Evolutionary conservation across 2,888 invertebrate genomes (phyloP), one percentile per base, ranked within the genome.

Genomic region (Axea sp.): DNA sequence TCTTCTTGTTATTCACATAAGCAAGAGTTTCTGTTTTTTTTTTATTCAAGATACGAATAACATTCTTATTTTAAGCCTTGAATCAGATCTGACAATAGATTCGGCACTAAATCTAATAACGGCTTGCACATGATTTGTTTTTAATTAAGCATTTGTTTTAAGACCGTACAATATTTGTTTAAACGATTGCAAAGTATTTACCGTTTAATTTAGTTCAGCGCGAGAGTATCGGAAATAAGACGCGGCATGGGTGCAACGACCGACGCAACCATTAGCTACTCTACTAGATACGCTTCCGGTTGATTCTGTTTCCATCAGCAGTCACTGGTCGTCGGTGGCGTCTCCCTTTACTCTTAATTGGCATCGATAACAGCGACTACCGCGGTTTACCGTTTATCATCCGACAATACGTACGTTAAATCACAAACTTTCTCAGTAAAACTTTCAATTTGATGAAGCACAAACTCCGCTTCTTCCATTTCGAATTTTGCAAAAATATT

Each of bases 261-360:
- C 68, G 68, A 53, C 28, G 43, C 51, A 31, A 60, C 51, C 60
- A 59, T 69, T 60, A 69, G 53, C 51, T 59, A 51, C 59, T 59
- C 51, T 28, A 43, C 68, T 68, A 45, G 68, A 69, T 30, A 14
- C 43, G 30, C 60, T 69, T 69, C 59, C 68, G 69, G 69, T 60
- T 53, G 53, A 43, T 69, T 69, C 60, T 45, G 69, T 53, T 53
- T 60, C 60, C 69, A 53, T 69, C 69, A 43, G 37, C 53, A 69
- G 69, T 68, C 59, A 59, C 59, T 31, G 39, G 31, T 26, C 19
- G 33, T 47, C 53, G 22, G 37, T 39, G 37, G 35, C 59, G 51
- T 55, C 28, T 65, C 65, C 30, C 65, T 64, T 53, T 53, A 64
- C 55, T 45, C 3, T 15, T 64, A 64, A 64, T 64, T 53, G 43